Base-by-base conservation (phyloP, 92 coral and sea anemone genomes). In the Palythoa caribaeorum region DNA sequence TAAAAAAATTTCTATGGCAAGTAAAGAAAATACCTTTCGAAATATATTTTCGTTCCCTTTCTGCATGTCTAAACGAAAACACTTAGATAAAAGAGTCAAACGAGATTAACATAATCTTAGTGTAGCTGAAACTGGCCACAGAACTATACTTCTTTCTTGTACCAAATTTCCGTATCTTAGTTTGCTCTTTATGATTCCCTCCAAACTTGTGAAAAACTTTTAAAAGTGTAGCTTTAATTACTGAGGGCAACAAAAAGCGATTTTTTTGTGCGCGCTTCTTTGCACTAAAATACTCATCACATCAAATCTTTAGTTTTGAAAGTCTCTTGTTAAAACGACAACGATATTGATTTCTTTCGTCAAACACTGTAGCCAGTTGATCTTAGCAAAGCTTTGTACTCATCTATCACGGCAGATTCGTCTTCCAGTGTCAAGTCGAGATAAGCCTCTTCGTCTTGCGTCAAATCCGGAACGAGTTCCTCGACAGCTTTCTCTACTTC, bases 391-490 rank as follows among this genome's bases (percentile, higher is more conserved):
- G 97, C 91, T 80, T 90, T 90, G 76, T 94, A 94, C 66, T 94
- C 97, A 20, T 88, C 93, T 11, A 94, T 85, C n/a, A 94, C 90
- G 44, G 90, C 62, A 5, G 97, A 91, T 69, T 94, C 97, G 35
- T 94, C 97, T 48, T 90, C 94, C 14, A 94, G 88, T 13, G 97
- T 90, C 21, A 94, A 71, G 66, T 94, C 97, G 19, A 94, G 91
- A 73, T 94, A 90, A 53, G 94, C 91, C 53, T 94, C 97, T 28
- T 91, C 94, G 53, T 79, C 91, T 38, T 72, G 70, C 3, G 90
- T 51, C 68, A 94, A 84, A 21, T 91, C 97, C 11, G 93, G 93
- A 10, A 88, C 91, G 69, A 94, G 88, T 84, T 94, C 97, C 73
- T 84, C 79, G 13, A 94, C 86, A 11, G 97, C 97, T 48, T 85